Evolutionary conservation across 2,113 vertebrate genomes (phyloP), one percentile per base, ranked within the genome.

Genomic region (Chitala chitala): DNA sequence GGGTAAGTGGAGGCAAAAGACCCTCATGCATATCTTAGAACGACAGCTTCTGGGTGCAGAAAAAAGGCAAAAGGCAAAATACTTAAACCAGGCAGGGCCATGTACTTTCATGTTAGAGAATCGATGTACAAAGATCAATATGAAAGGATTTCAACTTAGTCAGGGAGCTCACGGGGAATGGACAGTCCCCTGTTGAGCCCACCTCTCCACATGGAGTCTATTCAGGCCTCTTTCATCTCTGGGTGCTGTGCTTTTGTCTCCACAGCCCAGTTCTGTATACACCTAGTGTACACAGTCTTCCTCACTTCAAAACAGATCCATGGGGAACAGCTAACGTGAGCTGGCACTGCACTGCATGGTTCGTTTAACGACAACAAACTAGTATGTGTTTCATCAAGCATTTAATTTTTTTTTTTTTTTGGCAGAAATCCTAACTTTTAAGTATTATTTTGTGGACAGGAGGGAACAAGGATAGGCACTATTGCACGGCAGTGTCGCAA

Each of bases 21-120:
- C 70, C 80, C 69, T 77, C 65, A 78, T n/a, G 31, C 68, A 69
- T 50, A 51, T 53, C 64, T 78, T 56, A 76, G n/a, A 51, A 22
- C 5, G 15, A 50, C 69, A 51, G 26, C 72, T 70, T 53, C 58
- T 58, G 69, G 44, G 71, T 75, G 40, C 56, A 48, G 61, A 59
- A 29, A 81, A 24, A 17, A 70, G 48, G 38, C 36, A 51, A 50
- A 74, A 74, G 48, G 69, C 26, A 72, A 78, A 72, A 76, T 42
- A 63, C 12, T 26, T 63, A 70, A 63, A 71, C 63, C 63, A 42
- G 20, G 20, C 13, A 22, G 46, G 64, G 38, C 12, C 22, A 26
- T 26, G 40, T 2, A 24, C 64, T 68, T 46, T 68, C 44, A 46
- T 26, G 40, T n/a, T 68, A 46, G 24, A 68, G 26, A 42, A 46